These are phyloP conservation scores for Drosophila carrolli DNA, from an alignment of 1,140 invertebrate genomes.

Conservation along the genomic window DNA sequence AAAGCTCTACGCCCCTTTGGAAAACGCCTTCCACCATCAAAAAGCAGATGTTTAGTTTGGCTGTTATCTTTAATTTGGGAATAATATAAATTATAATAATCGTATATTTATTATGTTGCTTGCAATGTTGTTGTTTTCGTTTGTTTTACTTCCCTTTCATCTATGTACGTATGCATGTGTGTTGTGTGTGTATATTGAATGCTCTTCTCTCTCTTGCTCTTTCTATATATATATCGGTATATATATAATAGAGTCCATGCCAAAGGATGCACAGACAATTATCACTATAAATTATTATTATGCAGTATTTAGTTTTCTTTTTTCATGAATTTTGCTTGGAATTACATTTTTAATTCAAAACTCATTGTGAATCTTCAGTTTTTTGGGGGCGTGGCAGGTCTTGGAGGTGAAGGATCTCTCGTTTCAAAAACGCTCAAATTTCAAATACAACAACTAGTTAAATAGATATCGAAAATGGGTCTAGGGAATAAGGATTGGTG, in stretches of 20 bases:
- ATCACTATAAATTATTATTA: constrained; percentile 72
- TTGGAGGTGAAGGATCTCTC: constrained; percentile 29
- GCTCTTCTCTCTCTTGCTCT: constrained; percentile 40
- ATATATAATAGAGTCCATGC: constrained; percentile 56
- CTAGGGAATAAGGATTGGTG: constrained; percentile 4
- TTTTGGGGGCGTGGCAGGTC: constrained; percentile 32
- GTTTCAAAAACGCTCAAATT: constrained; percentile 75
- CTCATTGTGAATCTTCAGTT: constrained; percentile 66
- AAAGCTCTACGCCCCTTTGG: constrained; percentile 38
- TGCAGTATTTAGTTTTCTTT: constrained; percentile 57
- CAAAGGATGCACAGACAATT: constrained; percentile 64
- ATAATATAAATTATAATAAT: constrained; percentile 84
- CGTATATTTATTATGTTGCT: constrained; percentile 78
- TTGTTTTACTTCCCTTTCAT: constrained; percentile 79
- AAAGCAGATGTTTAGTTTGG: constrained; percentile 61
- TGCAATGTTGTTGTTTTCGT: constrained; percentile 70
- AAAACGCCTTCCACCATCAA: background rate
- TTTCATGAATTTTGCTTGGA: constrained; percentile 74
- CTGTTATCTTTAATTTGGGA: constrained; percentile 83
- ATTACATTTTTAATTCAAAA: constrained; percentile 82
- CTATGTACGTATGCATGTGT: constrained; percentile 70
- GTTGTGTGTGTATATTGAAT: constrained; percentile 62
- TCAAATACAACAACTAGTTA: constrained; percentile 69
- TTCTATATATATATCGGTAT: constrained; percentile 39
- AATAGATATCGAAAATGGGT: constrained; percentile 45